Conservation (phyloP, 2,113 vertebrate genomes). For the Zingel zingel region DNA sequence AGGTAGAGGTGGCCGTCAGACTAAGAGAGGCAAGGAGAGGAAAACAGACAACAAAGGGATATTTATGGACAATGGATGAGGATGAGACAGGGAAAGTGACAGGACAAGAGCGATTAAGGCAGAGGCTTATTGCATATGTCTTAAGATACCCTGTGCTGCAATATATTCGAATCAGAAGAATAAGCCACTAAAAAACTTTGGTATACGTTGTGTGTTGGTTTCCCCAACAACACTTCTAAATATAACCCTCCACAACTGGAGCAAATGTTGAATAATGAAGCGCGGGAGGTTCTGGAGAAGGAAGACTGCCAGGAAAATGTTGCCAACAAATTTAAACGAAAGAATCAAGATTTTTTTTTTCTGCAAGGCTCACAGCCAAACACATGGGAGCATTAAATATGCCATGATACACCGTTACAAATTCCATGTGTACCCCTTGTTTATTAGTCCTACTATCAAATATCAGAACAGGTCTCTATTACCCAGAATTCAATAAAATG, state of each 20-base stretch:
- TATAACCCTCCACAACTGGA: constrained; percentile 73
- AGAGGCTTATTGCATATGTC: neutral
- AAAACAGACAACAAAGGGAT: neutral
- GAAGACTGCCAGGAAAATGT: constrained; percentile 21
- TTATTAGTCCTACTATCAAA: neutral
- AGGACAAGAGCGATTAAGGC: constrained; percentile 14
- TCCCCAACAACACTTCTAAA: constrained; percentile 76
- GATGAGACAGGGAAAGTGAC: neutral
- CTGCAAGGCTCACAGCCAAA: constrained; percentile 5
- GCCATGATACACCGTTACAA: neutral
- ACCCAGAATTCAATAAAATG: neutral
- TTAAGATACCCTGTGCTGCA: neutral
- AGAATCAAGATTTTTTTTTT: constrained; percentile 9
- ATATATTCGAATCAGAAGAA: constrained; percentile 12
- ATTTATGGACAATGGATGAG: constrained; percentile 2
- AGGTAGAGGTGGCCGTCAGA: neutral
- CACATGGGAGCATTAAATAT: constrained; percentile 13
- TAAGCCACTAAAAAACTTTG: constrained; percentile 32
- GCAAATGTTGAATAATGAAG: constrained; percentile 79
- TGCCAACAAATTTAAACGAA: constrained; percentile 27
- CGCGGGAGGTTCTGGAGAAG: constrained; percentile 35
- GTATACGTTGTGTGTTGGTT: constrained; percentile 53
- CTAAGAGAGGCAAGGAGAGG: neutral
- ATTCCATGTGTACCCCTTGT: neutral
- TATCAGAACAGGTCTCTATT: neutral